Evolutionary conservation across 2,888 invertebrate species (phyloP).

Genomic region (Dasypogon diadema): DNA sequence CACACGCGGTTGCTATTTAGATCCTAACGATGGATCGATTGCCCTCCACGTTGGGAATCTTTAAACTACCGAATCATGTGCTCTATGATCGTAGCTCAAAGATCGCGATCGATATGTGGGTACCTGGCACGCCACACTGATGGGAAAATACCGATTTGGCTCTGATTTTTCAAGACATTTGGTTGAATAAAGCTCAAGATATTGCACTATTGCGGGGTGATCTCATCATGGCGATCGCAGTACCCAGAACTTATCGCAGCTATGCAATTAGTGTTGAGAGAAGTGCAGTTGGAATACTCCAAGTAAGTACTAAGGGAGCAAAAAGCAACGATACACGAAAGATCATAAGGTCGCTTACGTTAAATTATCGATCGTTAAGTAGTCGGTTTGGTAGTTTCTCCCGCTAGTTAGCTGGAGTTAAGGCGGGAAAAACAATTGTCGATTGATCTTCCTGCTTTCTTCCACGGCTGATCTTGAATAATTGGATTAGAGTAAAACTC

Average conservation of each 20-base stretch:
- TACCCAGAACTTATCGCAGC: conserved; percentile 21
- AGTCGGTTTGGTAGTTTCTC: conserved; percentile 24
- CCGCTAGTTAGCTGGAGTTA: conserved; percentile 14
- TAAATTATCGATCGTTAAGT: conserved; percentile 50
- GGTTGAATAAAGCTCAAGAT: not conserved
- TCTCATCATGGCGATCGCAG: conserved; percentile 42
- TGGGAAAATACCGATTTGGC: conserved; percentile 21
- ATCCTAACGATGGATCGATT: not conserved
- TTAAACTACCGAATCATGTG: conserved; percentile 31
- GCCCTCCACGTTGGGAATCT: not conserved
- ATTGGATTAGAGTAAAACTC: conserved; percentile 42
- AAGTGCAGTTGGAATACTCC: conserved; percentile 12
- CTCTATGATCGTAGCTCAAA: conserved; percentile 41
- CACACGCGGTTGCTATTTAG: not conserved
- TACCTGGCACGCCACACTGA: conserved; percentile 30
- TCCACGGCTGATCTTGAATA: conserved; percentile 27
- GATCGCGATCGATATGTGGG: conserved; percentile 45
- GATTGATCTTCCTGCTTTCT: conserved; percentile 33
- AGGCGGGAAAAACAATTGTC: conserved; percentile 42
- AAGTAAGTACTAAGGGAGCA: not conserved
- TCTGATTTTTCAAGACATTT: conserved; percentile 1
- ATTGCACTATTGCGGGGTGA: conserved; percentile 12
- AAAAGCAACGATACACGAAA: conserved; percentile 41
- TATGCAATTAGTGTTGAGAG: conserved; percentile 48
- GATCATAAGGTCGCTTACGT: conserved; percentile 48